phyloP scores from a whole-genome alignment of 2,888 invertebrate genomes.

The Limnephilus rhombicus region DNA sequence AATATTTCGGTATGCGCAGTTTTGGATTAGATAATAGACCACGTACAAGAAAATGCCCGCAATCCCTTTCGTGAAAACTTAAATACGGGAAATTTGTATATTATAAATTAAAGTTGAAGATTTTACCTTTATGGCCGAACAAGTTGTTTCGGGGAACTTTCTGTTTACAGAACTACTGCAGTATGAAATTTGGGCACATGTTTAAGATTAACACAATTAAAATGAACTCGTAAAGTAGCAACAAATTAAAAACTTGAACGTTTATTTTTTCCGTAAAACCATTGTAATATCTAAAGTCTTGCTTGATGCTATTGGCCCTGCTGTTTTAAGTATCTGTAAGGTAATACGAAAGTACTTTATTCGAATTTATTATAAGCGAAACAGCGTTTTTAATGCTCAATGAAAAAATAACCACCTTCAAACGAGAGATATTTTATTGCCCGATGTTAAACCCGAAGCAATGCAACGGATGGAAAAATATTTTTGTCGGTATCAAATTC shows the following conservation, averaged over 20 bases:
- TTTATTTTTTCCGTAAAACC: not conserved
- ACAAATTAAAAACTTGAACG: not conserved
- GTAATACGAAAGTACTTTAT: not conserved
- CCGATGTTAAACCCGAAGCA: too few species aligned
- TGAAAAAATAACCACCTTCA: not conserved
- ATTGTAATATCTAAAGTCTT: not conserved
- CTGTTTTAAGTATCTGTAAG: not conserved
- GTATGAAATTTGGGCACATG: not conserved
- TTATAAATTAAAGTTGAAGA: not conserved
- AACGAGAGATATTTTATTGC: too few species aligned
- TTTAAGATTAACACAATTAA: not conserved
- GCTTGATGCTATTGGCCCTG: not conserved
- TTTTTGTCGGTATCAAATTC: too few species aligned
- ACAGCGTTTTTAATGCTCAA: not conserved
- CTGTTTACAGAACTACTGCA: too few species aligned
- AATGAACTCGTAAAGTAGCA: not conserved
- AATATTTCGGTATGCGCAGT: not conserved
- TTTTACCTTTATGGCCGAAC: not conserved
- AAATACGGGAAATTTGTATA: not conserved
- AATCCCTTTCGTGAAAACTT: not conserved
- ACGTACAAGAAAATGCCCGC: not conserved
- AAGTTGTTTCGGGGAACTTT: not conserved
- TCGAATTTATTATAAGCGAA: not conserved
- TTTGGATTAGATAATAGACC: not conserved
- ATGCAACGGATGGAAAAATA: too few species aligned